Evolutionary conservation across 2,888 invertebrate species (phyloP), one percentile per base, ranked within the genome.

Genomic region (Antheraea yamamai): DNA sequence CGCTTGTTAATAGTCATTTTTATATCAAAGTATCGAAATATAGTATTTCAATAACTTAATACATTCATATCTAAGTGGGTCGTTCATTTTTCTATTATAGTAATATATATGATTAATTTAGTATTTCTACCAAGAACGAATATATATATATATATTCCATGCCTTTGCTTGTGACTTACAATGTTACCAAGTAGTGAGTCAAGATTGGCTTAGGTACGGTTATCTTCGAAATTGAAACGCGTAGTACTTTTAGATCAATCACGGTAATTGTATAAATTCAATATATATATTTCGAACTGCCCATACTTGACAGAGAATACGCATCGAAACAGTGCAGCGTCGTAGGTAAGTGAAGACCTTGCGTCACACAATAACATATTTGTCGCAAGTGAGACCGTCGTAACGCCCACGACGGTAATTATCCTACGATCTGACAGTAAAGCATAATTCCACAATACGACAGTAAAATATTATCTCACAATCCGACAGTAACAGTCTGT

Each of bases 401-500:
- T 16, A 30, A 66, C 64, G 30, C 64, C 64, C 64, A 66, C 64
- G 16, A 30, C 14, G 6, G 64, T 66, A 66, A 66, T 66, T 66
- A 66, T 66, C 64, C 30, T 30, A 66, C 30, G 16, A 30, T 66
- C 64, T 66, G 26, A 30, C 64, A 16, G 64, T 66, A 26, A 66
- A 66, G 12, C 64, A 66, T 66, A 66, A 66, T 66, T 66, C 64
- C 16, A 66, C 64, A 66, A 66, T 66, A 66, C 64, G 64, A 66
- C 30, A 66, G 64, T 66, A 30, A 26, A 66, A 66, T 66, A 66
- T 30, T 66, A 66, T 30, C 64, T 66, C 16, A 66, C 30, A 66
- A 66, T 66, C 64, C 64, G 64, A 66, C 64, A 66, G 64, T 66
- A 30, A 66, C 30, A 26, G 30, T 66, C 64, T 4, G 16, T 66